Conservation (phyloP, 2,797 vertebrate species). For the Falco naumanni region DNA sequence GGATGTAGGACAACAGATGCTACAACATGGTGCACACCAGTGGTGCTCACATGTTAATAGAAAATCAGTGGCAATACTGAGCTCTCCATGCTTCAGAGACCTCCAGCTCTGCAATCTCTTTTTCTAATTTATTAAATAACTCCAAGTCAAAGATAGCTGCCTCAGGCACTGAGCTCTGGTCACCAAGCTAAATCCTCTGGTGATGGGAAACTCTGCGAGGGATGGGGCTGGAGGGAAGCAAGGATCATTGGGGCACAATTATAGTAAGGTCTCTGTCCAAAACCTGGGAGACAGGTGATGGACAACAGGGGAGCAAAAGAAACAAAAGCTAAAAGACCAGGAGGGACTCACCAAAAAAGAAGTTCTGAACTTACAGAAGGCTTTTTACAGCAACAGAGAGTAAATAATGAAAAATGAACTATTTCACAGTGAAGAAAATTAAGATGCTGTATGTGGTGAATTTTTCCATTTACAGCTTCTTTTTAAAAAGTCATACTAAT, state of each 20-base stretch:
- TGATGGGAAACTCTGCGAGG: background rate
- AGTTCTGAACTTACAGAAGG: background rate
- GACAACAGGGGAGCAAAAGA: background rate
- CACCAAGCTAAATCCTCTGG: background rate
- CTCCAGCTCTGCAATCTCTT: background rate
- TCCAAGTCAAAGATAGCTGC: background rate
- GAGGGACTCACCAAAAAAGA: background rate
- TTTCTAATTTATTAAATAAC: background rate
- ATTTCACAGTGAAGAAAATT: conserved; percentile 9
- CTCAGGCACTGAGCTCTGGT: background rate
- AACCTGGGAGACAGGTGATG: rapidly evolving
- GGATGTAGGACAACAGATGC: background rate
- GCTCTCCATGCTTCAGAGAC: background rate
- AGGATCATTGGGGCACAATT: background rate
- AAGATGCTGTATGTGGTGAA: conserved; percentile 21
- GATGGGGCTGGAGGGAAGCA: background rate
- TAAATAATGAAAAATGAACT: background rate
- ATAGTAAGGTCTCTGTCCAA: background rate
- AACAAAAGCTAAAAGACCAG: background rate
- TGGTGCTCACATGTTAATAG: rapidly evolving
- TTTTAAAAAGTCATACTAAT: conserved; percentile 67
- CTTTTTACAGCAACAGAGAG: background rate
- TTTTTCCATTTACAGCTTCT: conserved; percentile 40
- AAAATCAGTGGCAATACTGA: background rate
- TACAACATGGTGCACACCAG: rapidly evolving